phyloP scores from a whole-genome alignment of 2,113 vertebrate species.

The Cephalopholis sonnerati region DNA sequence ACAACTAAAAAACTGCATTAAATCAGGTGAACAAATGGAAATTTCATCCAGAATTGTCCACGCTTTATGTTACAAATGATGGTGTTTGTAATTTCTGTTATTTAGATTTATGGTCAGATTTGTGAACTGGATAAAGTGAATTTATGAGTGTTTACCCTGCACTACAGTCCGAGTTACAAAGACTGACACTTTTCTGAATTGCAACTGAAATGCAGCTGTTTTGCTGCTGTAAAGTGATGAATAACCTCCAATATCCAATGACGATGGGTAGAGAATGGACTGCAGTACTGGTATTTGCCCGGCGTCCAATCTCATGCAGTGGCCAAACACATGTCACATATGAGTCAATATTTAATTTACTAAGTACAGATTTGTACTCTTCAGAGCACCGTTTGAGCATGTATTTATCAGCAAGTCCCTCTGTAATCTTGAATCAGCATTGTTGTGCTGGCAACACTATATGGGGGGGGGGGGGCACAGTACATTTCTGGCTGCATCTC shows the following conservation, averaged over 20 bases:
- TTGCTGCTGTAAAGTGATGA: slow-evolving; percentile 29
- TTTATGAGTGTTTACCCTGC: slow-evolving; percentile 16
- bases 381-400: slow-evolving; percentile 41
- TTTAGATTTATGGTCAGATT: slow-evolving; percentile 1
- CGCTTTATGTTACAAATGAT: neutral
- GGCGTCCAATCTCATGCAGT: neutral
- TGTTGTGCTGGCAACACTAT: slow-evolving; percentile 39
- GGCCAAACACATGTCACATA: slow-evolving; percentile 57
- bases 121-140: slow-evolving; percentile 16
- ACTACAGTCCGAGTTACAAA: neutral
- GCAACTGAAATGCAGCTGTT: slow-evolving; percentile 47
- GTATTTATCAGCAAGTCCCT: slow-evolving; percentile 48
- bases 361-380: slow-evolving; percentile 64
- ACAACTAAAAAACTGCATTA: neutral
- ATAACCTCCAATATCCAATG: slow-evolving; percentile 39
- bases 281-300: neutral
- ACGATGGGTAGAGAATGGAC: slow-evolving; percentile 52
- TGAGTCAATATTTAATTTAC: slow-evolving; percentile 76
- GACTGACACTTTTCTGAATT: slow-evolving; percentile 32
- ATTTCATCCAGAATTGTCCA: neutral
- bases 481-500: slow-evolving; percentile 22
- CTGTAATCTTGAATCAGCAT: slow-evolving; percentile 56
- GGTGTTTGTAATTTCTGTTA: neutral
- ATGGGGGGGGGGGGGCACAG: neutral
- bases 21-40: neutral